phyloP scores from a whole-genome alignment of 1,140 invertebrate species.

The Drosophila leontia region DNA sequence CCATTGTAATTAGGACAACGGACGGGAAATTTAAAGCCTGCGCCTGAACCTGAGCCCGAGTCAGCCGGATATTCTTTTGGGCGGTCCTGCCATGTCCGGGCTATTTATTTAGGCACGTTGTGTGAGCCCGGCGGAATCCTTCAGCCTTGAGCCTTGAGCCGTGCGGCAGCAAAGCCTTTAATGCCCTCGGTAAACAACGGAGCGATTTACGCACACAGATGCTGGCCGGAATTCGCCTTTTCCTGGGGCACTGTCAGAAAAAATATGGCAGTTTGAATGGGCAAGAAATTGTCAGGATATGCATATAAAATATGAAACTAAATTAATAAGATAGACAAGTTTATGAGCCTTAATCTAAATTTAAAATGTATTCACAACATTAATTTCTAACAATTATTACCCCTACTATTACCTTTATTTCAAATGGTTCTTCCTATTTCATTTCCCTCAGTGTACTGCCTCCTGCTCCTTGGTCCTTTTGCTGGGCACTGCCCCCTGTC shows the following conservation, averaged over 20 bases:
- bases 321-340: no score
- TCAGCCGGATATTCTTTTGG: slow-evolving; percentile 35
- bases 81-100: slow-evolving; percentile 23
- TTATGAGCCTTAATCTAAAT: no score
- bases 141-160: slow-evolving; percentile 31
- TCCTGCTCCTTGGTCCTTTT: slow-evolving; percentile 2
- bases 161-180: slow-evolving; percentile 69
- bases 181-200: slow-evolving; percentile 70
- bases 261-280: background rate
- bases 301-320: background rate
- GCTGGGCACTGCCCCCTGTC: slow-evolving; percentile 7
- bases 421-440: background rate
- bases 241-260: slow-evolving; percentile 12
- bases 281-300: background rate
- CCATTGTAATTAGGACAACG: slow-evolving; percentile 72
- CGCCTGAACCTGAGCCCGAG: slow-evolving; percentile 15
- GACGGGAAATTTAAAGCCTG: slow-evolving; percentile 51
- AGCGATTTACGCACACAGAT: slow-evolving; percentile 74
- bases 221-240: slow-evolving; percentile 12
- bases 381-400: background rate
- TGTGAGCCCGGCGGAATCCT: slow-evolving; percentile 11
- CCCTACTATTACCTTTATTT: background rate
- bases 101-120: slow-evolving; percentile 73
- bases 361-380: background rate
- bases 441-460: slow-evolving; percentile 4